phyloP scores from a whole-genome alignment of 2,888 invertebrate genomes.

The Craniophora ligustri region DNA sequence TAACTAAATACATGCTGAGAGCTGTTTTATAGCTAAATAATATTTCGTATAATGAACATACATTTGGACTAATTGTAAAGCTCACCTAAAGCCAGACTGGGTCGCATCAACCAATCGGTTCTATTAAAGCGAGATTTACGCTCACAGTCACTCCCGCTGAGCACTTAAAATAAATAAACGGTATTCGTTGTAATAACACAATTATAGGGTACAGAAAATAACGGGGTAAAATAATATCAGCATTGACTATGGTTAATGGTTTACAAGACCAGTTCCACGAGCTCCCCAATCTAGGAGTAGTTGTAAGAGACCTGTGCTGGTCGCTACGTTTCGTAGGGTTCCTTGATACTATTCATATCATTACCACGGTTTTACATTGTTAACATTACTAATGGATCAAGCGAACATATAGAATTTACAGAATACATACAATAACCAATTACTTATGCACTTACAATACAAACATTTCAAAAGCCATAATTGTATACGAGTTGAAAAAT shows the following conservation, averaged over 20 bases:
- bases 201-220: conserved; percentile 10
- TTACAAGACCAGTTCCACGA: conserved; percentile 7
- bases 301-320: not conserved
- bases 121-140: conserved; percentile 56
- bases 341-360: conserved; percentile 2
- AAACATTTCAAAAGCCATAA: conserved; percentile 40
- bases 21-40: conserved; percentile 5
- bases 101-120: conserved; percentile 56
- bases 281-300: conserved; percentile 11
- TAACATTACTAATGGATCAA: conserved; percentile 13
- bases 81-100: conserved; percentile 64
- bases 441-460: conserved; percentile 27
- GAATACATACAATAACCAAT: conserved; percentile 24
- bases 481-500: conserved; percentile 38
- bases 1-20: conserved; percentile 9
- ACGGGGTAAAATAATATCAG: conserved; percentile 20
- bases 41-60: conserved; percentile 9
- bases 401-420: conserved; percentile 23
- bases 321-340: conserved; percentile 6
- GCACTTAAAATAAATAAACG: conserved; percentile 47
- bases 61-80: conserved; percentile 36
- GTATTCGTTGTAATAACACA: conserved; percentile 49
- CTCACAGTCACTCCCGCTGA: conserved; percentile 60
- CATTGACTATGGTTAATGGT: conserved; percentile 6
- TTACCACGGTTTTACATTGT: conserved; percentile 12